These are phyloP conservation scores for Sesamia nonagrioides DNA, from an alignment of 1,140 invertebrate genomes.

Conservation along the genomic window DNA sequence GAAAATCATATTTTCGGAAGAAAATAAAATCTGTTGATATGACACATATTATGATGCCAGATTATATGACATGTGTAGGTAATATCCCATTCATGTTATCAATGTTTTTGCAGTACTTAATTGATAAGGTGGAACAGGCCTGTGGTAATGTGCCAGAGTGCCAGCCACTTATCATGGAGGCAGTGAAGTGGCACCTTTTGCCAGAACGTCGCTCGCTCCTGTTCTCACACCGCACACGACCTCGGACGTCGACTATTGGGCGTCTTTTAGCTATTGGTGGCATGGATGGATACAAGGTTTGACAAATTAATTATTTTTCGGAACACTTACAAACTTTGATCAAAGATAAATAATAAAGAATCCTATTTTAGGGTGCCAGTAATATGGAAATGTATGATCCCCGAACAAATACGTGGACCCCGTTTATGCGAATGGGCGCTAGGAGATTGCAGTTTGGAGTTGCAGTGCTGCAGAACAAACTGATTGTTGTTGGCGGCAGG, in stretches of 20 bases:
- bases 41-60: no score
- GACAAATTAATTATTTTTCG: background rate
- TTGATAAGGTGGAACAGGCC: constrained; percentile 93
- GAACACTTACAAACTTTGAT: background rate
- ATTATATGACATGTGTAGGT: no score
- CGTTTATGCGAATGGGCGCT: constrained; percentile 93
- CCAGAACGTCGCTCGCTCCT: constrained; percentile 94
- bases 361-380: constrained; percentile 90
- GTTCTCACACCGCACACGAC: constrained; percentile 92
- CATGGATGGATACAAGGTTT: constrained; percentile 94
- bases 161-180: constrained; percentile 97
- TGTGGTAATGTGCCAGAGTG: constrained; percentile 90
- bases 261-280: constrained; percentile 95
- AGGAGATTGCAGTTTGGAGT: constrained; percentile 96
- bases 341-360: background rate
- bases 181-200: constrained; percentile 96
- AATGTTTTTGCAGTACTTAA: constrained; percentile 91
- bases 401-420: constrained; percentile 94
- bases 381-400: constrained; percentile 97
- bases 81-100: no score
- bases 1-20: no score
- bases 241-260: constrained; percentile 96
- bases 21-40: no score
- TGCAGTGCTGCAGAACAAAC: constrained; percentile 94
- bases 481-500: constrained; percentile 94